phyloP scores from a whole-genome alignment of 2,113 vertebrate species.

The Pitta sordida region DNA sequence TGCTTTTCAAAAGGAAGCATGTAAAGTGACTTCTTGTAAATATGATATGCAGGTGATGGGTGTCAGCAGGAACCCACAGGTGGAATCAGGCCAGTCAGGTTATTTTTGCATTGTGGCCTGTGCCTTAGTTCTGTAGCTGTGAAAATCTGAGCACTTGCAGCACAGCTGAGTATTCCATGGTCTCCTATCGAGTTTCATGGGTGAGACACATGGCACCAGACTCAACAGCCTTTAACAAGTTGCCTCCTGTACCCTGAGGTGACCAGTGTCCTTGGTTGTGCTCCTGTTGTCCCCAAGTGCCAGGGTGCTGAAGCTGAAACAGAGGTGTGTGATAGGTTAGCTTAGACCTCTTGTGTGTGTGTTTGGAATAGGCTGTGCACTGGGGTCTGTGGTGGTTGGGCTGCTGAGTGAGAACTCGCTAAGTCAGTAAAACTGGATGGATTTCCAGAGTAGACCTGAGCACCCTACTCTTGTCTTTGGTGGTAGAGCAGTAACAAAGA shows the following conservation, averaged over 20 bases:
- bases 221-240: not conserved
- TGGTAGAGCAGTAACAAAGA: not conserved
- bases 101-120: rapidly evolving
- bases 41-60: not conserved
- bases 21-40: not conserved
- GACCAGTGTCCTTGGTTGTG: not conserved
- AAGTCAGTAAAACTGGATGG: not conserved
- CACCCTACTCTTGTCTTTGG: not conserved
- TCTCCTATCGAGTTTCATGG: not conserved
- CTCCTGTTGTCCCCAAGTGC: not conserved
- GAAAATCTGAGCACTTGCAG: not conserved
- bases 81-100: not conserved
- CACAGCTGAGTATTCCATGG: not conserved
- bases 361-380: not conserved
- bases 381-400: not conserved
- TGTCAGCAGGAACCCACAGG: not conserved
- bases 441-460: not conserved
- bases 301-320: not conserved
- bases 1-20: not conserved
- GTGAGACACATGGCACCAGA: not conserved
- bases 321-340: not conserved
- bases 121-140: not conserved
- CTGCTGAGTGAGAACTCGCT: not conserved
- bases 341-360: not conserved
- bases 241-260: not conserved